Conservation (phyloP, 2,113 vertebrate species). For the Etheostoma cragini region DNA sequence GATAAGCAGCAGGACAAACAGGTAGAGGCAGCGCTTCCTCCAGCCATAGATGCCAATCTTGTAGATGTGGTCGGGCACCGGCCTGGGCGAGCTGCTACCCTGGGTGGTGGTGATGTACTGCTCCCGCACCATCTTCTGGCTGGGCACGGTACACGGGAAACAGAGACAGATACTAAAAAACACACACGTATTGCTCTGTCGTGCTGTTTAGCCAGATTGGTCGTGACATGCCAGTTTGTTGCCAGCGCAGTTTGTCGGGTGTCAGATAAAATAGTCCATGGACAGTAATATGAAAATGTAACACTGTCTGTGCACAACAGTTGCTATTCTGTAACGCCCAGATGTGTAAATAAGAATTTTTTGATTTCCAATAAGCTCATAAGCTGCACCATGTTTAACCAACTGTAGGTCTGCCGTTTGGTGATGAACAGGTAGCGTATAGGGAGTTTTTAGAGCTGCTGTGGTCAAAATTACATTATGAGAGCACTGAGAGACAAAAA, state of each 20-base stretch:
- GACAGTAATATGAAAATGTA: neutral
- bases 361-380: neutral
- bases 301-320: neutral
- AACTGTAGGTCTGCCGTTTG: neutral
- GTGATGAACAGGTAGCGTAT: neutral
- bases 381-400: neutral
- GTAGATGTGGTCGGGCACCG: conserved; percentile 86
- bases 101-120: conserved; percentile 90
- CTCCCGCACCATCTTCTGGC: conserved; percentile 92
- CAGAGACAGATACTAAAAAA: conserved; percentile 4
- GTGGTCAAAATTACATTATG: neutral
- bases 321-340: neutral
- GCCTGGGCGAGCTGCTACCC: conserved; percentile 84
- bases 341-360: neutral
- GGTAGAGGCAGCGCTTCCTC: conserved; percentile 98
- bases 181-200: neutral
- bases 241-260: neutral
- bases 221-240: neutral
- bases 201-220: neutral
- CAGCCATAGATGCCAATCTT: conserved; percentile 98
- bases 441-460: neutral
- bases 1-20: conserved; percentile 94
- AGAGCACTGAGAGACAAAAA: neutral
- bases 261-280: conserved; percentile 3
- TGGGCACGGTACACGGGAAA: conserved; percentile 22